phyloP scores from a whole-genome alignment of 1,140 invertebrate genomes.

The Drosophila sechellia region DNA sequence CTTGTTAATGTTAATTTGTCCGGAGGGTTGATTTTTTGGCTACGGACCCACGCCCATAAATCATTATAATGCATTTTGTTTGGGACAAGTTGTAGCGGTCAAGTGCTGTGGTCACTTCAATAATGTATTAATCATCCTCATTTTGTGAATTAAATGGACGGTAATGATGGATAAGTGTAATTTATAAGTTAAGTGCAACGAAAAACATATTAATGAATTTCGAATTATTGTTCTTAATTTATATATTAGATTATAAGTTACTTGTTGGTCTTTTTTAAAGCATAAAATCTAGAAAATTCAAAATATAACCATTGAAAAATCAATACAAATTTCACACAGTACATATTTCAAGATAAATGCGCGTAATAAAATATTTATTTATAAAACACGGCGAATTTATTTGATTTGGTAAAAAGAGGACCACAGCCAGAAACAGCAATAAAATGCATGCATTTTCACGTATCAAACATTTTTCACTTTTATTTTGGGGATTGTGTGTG shows the following conservation, averaged over 20 bases:
- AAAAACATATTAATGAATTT: not conserved
- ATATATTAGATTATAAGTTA: too few species aligned
- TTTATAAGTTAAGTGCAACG: not conserved
- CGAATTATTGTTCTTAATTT: too few species aligned
- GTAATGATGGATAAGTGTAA: not conserved
- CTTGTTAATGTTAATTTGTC: constrained; percentile 79
- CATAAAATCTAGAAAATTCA: not conserved
- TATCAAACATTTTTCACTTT: constrained; percentile 26
- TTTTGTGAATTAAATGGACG: constrained; percentile 10
- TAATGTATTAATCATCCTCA: constrained; percentile 61
- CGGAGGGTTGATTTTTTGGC: constrained; percentile 53
- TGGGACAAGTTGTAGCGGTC: constrained; percentile 56
- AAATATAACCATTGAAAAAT: not conserved
- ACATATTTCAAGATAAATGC: constrained; percentile 12
- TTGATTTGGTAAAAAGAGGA: not conserved
- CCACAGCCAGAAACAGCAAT: constrained; percentile 3
- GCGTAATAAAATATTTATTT: constrained; percentile 20
- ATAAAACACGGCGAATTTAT: not conserved
- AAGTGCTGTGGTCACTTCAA: constrained; percentile 63
- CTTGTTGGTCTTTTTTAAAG: too few species aligned
- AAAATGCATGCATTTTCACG: constrained; percentile 1
- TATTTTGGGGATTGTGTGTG: constrained; percentile 46
- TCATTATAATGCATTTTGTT: constrained; percentile 77
- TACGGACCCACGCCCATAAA: constrained; percentile 47
- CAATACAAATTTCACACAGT: not conserved